These are phyloP conservation scores for Teleopsis dalmanni DNA, from an alignment of 1,140 invertebrate species.

Conservation along the genomic window DNA sequence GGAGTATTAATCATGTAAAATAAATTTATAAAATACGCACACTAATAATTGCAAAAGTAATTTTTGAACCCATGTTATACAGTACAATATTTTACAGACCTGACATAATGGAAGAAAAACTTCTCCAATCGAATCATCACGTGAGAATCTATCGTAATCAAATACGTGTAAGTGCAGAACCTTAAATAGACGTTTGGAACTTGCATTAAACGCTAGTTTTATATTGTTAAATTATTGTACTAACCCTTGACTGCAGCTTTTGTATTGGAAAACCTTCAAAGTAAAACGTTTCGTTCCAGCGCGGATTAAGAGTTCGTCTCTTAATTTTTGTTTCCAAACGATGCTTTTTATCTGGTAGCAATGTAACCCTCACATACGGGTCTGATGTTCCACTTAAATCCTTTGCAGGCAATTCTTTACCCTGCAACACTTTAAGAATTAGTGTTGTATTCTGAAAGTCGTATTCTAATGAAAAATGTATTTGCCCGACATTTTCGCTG, in stretches of 20 bases:
- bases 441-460: slow-evolving; percentile 92
- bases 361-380: slow-evolving; percentile 84
- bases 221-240: slow-evolving; percentile 5
- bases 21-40: too few relatives aligned
- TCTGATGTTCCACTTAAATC: slow-evolving; percentile 91
- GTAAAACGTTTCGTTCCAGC: slow-evolving; percentile 97
- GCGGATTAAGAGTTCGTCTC: slow-evolving; percentile 85
- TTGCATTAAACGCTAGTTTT: too few relatives aligned
- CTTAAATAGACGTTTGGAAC: slow-evolving; percentile 43
- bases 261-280: slow-evolving; percentile 94
- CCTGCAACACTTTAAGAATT: slow-evolving; percentile 86
- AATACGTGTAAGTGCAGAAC: slow-evolving; percentile 91
- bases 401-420: slow-evolving; percentile 88
- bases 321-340: slow-evolving; percentile 96
- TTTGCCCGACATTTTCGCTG: slow-evolving; percentile 85
- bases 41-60: too few relatives aligned
- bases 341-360: slow-evolving; percentile 93
- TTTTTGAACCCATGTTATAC: too few relatives aligned
- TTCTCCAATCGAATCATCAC: slow-evolving; percentile 94
- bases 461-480: slow-evolving; percentile 91
- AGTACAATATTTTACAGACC: slow-evolving; percentile 58
- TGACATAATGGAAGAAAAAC: slow-evolving; percentile 87
- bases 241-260: slow-evolving; percentile 78
- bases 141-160: slow-evolving; percentile 90
- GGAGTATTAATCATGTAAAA: too few relatives aligned